Conservation (phyloP, 2,797 vertebrate genomes). For the Botia almorhae region DNA sequence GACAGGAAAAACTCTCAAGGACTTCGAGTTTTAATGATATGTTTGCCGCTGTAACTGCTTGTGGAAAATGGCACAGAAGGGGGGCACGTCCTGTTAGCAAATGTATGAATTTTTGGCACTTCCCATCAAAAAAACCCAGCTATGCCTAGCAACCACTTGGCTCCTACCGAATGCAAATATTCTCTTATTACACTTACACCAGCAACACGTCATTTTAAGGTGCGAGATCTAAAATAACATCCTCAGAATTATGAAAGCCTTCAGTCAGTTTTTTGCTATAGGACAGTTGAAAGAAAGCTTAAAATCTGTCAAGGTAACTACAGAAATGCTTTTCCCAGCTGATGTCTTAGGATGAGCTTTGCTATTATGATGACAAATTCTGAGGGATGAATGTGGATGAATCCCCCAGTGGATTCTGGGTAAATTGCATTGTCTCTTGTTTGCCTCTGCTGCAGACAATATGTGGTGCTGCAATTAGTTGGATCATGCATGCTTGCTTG, state of each 20-base stretch:
- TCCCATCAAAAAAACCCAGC: slow-evolving; percentile 35
- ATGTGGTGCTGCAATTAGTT: neutral
- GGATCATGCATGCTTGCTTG: neutral
- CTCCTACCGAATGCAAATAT: slow-evolving; percentile 50
- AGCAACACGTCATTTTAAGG: slow-evolving; percentile 8
- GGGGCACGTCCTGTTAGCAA: slow-evolving; percentile 43
- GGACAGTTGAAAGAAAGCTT: slow-evolving; percentile 17
- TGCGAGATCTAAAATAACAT: slow-evolving; percentile 34
- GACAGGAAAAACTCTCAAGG: slow-evolving; percentile 60
- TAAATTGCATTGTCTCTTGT: slow-evolving; percentile 60
- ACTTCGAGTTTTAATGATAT: slow-evolving; percentile 62
- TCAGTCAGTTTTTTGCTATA: slow-evolving; percentile 23
- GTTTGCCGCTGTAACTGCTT: slow-evolving; percentile 57
- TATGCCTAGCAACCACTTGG: slow-evolving; percentile 17
- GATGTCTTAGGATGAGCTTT: slow-evolving; percentile 40
- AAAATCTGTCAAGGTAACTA: slow-evolving; percentile 40
- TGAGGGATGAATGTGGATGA: neutral
- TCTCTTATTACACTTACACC: slow-evolving; percentile 18
- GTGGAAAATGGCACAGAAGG: slow-evolving; percentile 56
- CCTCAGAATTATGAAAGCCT: slow-evolving; percentile 27
- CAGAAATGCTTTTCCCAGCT: slow-evolving; percentile 23
- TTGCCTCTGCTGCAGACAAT: neutral
- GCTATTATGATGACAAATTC: slow-evolving; percentile 50
- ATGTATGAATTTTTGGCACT: slow-evolving; percentile 50
- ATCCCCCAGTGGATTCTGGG: slow-evolving; percentile 77